Evolutionary conservation across 2,888 invertebrate species (phyloP).

Genomic region (Sycophila texana): DNA sequence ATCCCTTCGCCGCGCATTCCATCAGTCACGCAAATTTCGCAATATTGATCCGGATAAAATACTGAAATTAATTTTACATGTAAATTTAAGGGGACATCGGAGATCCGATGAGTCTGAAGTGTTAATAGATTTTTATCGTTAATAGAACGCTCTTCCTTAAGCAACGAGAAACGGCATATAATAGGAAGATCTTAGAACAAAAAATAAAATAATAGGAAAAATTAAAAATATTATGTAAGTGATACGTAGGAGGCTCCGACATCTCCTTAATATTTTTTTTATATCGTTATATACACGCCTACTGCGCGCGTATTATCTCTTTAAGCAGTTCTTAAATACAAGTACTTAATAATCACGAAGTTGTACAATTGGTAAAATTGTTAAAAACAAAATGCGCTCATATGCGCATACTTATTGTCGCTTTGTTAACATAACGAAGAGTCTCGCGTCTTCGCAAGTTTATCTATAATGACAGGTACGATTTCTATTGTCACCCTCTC

Average conservation of each 20-base stretch:
- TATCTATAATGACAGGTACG: slow-evolving; percentile 35
- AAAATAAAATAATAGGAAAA: too few relatives aligned
- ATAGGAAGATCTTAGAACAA: too few relatives aligned
- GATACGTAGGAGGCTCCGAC: too few relatives aligned
- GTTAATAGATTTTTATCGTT: too few relatives aligned
- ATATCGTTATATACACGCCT: not conserved
- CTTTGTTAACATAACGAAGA: slow-evolving; percentile 28
- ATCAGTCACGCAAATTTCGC: slow-evolving; percentile 25
- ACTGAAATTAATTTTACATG: slow-evolving; percentile 45
- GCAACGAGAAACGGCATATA: too few relatives aligned
- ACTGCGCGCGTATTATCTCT: not conserved
- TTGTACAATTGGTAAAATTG: slow-evolving; percentile 38
- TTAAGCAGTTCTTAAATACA: slow-evolving; percentile 21
- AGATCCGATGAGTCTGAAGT: too few relatives aligned
- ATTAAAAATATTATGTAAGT: too few relatives aligned
- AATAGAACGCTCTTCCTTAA: too few relatives aligned
- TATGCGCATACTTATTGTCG: slow-evolving; percentile 49
- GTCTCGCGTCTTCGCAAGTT: slow-evolving; percentile 8
- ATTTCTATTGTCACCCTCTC: slow-evolving; percentile 66
- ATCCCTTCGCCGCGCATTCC: not conserved
- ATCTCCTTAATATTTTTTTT: slow-evolving; percentile 41
- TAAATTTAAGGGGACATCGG: slow-evolving; percentile 14
- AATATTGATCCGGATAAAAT: slow-evolving; percentile 47
- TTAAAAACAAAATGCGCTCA: slow-evolving; percentile 26
- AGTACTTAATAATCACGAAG: slow-evolving; percentile 44